phyloP scores from a whole-genome alignment of 2,888 invertebrate genomes.

The Pseudococcus longispinus region DNA sequence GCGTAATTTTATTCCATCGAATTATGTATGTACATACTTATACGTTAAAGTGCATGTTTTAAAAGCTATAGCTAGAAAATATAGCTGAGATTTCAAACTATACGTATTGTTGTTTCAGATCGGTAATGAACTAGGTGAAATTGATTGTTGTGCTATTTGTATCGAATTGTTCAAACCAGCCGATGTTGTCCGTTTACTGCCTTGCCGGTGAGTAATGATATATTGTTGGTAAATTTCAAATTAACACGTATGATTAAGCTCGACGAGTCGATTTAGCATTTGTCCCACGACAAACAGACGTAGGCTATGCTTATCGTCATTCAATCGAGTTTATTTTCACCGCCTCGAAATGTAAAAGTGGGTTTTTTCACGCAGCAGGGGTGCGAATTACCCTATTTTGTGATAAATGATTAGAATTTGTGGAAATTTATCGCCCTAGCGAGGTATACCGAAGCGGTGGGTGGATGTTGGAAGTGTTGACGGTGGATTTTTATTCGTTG shows the following conservation, averaged over 20 bases:
- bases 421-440: neutral
- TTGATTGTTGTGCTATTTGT: constrained; percentile 93
- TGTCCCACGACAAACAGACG: neutral
- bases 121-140: constrained; percentile 69
- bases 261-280: neutral
- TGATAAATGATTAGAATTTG: constrained; percentile 25
- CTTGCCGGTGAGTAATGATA: constrained; percentile 80
- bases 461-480: neutral
- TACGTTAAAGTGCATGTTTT: neutral
- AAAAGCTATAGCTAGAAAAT: neutral
- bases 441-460: neutral
- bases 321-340: neutral
- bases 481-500: neutral
- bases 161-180: constrained; percentile 90
- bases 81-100: neutral
- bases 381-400: neutral
- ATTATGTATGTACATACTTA: neutral
- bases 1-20: neutral
- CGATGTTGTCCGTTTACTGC: constrained; percentile 85
- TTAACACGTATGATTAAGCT: constrained; percentile 19
- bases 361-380: neutral
- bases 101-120: constrained; percentile 67
- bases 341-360: neutral
- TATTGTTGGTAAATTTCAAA: constrained; percentile 22
- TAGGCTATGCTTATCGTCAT: neutral